A percentile compares a stretch with the other conserved stretches of the same genome.
These are phyloP conservation scores for Cottus gobio DNA, from an alignment of 2,113 vertebrate species.

Conservation along the genomic window DNA sequence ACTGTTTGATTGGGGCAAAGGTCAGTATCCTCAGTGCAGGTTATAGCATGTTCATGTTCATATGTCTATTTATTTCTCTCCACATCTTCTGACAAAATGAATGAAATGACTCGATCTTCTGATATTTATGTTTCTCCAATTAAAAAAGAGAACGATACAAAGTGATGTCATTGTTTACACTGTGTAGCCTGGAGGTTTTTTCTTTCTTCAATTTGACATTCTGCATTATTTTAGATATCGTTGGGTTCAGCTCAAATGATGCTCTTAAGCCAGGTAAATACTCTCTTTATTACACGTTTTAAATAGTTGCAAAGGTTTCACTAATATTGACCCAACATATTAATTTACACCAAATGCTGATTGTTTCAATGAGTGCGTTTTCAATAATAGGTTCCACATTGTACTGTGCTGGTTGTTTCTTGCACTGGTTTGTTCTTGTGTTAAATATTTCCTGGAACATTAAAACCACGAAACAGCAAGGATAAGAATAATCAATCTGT, in stretches of 20 bases:
- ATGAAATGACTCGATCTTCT: too few relatives aligned
- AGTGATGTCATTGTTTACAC: too few relatives aligned
- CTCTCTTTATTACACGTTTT: neutral
- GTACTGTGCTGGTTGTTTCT: neutral
- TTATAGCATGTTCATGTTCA: neutral
- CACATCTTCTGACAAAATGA: too few relatives aligned
- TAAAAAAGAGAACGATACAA: too few relatives aligned
- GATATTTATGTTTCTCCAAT: neutral
- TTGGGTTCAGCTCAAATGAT: neutral
- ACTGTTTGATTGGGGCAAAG: neutral
- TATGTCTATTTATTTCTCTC: neutral
- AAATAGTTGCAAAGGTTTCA: neutral
- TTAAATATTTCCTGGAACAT: neutral
- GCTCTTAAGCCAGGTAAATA: neutral
- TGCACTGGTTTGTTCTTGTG: neutral
- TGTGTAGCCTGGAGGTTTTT: too few relatives aligned
- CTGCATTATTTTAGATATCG: neutral
- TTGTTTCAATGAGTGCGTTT: too few relatives aligned
- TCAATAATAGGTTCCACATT: too few relatives aligned
- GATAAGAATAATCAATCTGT: too few relatives aligned
- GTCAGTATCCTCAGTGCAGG: conserved; percentile 2
- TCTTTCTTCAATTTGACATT: neutral
- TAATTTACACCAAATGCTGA: too few relatives aligned
- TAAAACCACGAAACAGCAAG: neutral
- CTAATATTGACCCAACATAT: too few relatives aligned